Evolutionary conservation across 2,113 vertebrate species (phyloP).

Genomic region (Colaptes auratus): DNA sequence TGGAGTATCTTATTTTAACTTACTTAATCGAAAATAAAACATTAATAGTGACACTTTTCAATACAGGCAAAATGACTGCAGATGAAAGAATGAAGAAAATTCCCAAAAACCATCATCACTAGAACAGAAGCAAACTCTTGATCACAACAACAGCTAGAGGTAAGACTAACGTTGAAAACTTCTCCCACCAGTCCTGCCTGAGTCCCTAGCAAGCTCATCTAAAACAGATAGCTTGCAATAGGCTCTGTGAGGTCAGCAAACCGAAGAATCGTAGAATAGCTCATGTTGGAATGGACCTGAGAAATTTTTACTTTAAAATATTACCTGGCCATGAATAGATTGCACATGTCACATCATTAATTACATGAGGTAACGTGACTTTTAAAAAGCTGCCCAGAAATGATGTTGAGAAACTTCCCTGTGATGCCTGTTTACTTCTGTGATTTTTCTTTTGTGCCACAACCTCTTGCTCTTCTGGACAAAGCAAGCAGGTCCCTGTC

Average conservation of each 20-base stretch:
- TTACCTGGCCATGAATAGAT: not conserved
- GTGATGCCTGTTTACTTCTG: not conserved
- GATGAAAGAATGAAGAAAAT: not conserved
- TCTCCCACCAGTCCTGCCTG: not conserved
- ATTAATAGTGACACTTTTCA: not conserved
- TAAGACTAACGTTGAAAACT: not conserved
- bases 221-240: not conserved
- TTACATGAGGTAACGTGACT: not conserved
- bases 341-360: not conserved
- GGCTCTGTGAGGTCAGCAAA: not conserved
- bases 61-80: not conserved
- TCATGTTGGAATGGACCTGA: not conserved
- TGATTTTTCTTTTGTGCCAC: not conserved
- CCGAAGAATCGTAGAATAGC: not conserved
- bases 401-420: not conserved
- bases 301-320: not conserved
- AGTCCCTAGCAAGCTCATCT: not conserved
- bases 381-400: not conserved
- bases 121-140: not conserved
- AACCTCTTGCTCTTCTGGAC: not conserved
- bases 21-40: not conserved
- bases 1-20: not conserved
- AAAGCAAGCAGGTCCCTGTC: not conserved
- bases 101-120: not conserved
- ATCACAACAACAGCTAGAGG: not conserved